Percentiles rank a stretch among this genome's conserved stretches.
Evolutionary conservation across 2,113 vertebrate species (phyloP).

Genomic region (Xyliphius kryptos): DNA sequence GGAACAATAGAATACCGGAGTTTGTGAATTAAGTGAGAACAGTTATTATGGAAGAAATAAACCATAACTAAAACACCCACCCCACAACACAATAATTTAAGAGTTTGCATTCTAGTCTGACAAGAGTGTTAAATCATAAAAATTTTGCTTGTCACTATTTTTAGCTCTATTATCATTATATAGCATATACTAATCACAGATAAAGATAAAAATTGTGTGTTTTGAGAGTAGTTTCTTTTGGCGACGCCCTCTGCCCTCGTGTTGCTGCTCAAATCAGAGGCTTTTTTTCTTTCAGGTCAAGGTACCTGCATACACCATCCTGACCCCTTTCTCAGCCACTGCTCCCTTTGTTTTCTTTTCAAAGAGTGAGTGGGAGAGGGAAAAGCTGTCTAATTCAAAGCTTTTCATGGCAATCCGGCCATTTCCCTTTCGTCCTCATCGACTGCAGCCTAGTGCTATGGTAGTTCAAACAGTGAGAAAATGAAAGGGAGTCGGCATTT

Average conservation of each 20-base stretch:
- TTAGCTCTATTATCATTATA: too few relatives aligned
- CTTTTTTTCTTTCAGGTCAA: slow-evolving; percentile 54
- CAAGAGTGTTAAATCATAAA: too few relatives aligned
- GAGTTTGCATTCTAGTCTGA: too few relatives aligned
- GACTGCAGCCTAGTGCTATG: background rate
- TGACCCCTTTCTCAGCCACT: slow-evolving; percentile 46
- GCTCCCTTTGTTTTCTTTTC: slow-evolving; percentile 34
- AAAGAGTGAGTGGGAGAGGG: slow-evolving; percentile 24
- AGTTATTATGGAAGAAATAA: too few relatives aligned
- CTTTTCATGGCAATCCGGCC: slow-evolving; percentile 18
- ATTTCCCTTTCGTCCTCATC: slow-evolving; percentile 4
- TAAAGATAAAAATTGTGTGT: too few relatives aligned
- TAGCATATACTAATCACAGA: too few relatives aligned
- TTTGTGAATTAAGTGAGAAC: too few relatives aligned
- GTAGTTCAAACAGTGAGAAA: background rate
- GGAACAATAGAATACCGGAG: too few relatives aligned
- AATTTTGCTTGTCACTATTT: too few relatives aligned
- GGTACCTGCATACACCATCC: slow-evolving; percentile 41
- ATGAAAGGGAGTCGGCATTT: slow-evolving; percentile 1
- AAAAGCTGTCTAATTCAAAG: slow-evolving; percentile 22
- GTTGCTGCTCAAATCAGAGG: slow-evolving; percentile 41
- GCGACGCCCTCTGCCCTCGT: slow-evolving; percentile 20
- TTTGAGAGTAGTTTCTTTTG: too few relatives aligned
- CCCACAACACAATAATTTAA: too few relatives aligned
- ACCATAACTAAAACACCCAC: too few relatives aligned